These are phyloP conservation scores for Phenacoccus solenopsis DNA, from an alignment of 1,140 invertebrate genomes.

Conservation along the genomic window DNA sequence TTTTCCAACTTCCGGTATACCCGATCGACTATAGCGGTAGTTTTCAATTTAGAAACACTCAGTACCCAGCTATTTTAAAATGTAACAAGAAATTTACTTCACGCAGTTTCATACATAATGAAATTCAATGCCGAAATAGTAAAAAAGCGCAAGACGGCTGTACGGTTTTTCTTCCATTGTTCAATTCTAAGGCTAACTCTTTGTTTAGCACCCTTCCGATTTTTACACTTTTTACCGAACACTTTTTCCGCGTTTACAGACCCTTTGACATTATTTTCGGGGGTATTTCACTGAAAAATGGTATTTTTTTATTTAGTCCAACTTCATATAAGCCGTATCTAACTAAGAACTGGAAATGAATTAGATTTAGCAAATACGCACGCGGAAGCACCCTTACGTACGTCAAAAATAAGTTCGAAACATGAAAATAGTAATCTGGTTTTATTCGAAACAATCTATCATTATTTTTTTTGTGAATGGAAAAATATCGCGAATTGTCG, in stretches of 20 bases:
- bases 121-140: not conserved
- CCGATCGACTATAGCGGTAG: no score
- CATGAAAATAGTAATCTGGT: not conserved
- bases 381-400: not conserved
- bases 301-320: not conserved
- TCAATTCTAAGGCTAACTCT: conserved; percentile 4
- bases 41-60: no score
- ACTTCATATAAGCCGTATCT: not conserved
- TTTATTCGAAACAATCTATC: not conserved
- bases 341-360: not conserved
- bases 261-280: conserved; percentile 9
- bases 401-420: not conserved
- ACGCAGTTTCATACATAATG: not conserved
- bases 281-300: conserved; percentile 12
- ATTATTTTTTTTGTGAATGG: no score
- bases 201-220: conserved; percentile 16
- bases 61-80: not conserved
- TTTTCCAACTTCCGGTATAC: no score
- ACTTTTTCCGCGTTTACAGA: conserved; percentile 9
- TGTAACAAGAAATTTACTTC: not conserved
- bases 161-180: not conserved
- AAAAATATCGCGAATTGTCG: no score
- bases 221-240: conserved; percentile 13
- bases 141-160: not conserved
- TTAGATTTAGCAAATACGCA: not conserved